Evolutionary conservation across 2,888 invertebrate species (phyloP), one percentile per base, ranked within the genome.

Genomic region (Hoplodrina blanda): DNA sequence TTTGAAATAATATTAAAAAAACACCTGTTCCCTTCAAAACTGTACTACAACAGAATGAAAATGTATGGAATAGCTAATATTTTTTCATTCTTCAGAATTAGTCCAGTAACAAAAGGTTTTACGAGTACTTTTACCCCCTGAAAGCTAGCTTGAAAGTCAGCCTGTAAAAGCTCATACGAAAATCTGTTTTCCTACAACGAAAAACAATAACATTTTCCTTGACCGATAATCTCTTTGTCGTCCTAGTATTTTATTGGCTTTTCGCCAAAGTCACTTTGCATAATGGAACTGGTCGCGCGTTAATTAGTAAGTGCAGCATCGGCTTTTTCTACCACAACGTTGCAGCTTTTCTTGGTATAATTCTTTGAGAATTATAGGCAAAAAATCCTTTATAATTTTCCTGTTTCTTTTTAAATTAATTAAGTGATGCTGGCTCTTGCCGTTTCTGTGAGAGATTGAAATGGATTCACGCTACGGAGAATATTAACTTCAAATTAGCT

Each of bases 251-350:
- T 69, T 59, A 69, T 74, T 77, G 76, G 76, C 79, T 52, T 64
- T 62, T 25, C 52, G 78, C 79, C 76, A 77, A 53, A 60, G 20
- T 78, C 68, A 56, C 69, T 74, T 69, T 64, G 57, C 64, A 69
- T 78, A 78, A 78, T 62, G 69, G 50, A 74, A 69, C 46, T 78
- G 55, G 46, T 68, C 20, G 50, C 37, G 50, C 62, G 67, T 56
- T 78, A 76, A 63, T 72, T 70, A 78, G 57, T 64, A 62, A 77
- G 46, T 78, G 64, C 60, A 53, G 57, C 54, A 50, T 76, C 73
- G 65, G 69, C 54, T 30, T 75, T 76, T 61, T 76, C 67, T 64
- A 76, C 50, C 41, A 25, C 49, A 72, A 65, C 13, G 41, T 50
- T 50, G 33, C 19, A 25, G 50, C 0, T 30, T 46, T 37, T 46